Percentiles rank a stretch among this genome's conserved stretches.
phyloP scores from a whole-genome alignment of 64 coral and sea anemone genomes.

The Stichodactyla helianthus region DNA sequence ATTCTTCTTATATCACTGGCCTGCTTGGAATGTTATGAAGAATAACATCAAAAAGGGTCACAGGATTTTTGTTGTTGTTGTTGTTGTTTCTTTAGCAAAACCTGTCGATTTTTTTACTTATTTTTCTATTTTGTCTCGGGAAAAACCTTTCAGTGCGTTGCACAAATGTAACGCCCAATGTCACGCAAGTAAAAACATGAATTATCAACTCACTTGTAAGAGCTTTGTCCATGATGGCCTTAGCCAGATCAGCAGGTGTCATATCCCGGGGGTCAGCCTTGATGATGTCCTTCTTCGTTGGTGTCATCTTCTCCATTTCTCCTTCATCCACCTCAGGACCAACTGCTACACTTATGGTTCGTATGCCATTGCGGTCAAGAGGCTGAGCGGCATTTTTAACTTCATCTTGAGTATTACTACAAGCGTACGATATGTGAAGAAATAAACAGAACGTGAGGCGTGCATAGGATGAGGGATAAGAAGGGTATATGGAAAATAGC shows the following conservation, averaged over 20 bases:
- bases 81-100: too few species aligned
- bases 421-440: neutral
- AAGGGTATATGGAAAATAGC: too few species aligned
- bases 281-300: slow-evolving; percentile 37
- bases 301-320: slow-evolving; percentile 29
- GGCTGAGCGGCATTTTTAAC: slow-evolving; percentile 10
- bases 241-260: neutral
- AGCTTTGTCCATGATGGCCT: neutral
- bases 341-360: slow-evolving; percentile 37
- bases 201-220: neutral
- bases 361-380: slow-evolving; percentile 15
- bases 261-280: neutral
- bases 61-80: too few species aligned
- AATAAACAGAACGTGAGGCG: neutral
- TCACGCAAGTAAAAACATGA: neutral
- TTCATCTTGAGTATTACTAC: slow-evolving; percentile 5
- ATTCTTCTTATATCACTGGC: too few species aligned
- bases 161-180: too few species aligned
- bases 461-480: neutral
- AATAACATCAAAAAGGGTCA: too few species aligned
- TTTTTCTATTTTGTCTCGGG: too few species aligned
- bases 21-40: too few species aligned
- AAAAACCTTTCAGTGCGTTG: too few species aligned
- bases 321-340: slow-evolving; percentile 34
- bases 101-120: too few species aligned